Base-by-base conservation (phyloP, 2,113 vertebrate species). In the Ornithorhynchus anatinus region DNA sequence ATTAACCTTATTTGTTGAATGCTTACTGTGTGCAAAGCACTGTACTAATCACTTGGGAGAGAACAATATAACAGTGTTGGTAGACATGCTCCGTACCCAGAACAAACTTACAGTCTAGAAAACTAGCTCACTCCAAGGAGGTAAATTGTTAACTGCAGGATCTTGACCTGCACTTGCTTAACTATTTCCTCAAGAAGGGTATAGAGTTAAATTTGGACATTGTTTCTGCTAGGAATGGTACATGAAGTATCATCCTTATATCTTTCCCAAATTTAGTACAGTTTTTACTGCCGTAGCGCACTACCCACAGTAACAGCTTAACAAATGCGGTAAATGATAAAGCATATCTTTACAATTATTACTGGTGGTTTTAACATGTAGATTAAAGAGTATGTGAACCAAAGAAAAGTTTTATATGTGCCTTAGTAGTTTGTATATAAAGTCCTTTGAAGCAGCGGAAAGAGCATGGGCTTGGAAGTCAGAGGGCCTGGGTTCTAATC, bases 321-420 rank as follows among this genome's bases (percentile, higher is more conserved):
- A n/a, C n/a, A n/a, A n/a, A n/a, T n/a, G n/a, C n/a, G n/a, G n/a
- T n/a, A n/a, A n/a, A n/a, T n/a, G n/a, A n/a, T n/a, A n/a, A n/a
- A n/a, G 11, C 7, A 20, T 31, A 13, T 36, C 39, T 35, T 56
- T 59, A 29, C 13, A 71, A 19, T 39, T 29, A 3, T 43, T 61
- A 79, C 58, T 13, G 14, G 50, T 67, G 63, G 53, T 61, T 67
- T 37, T 63, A 33, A 31, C 19, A 43, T 43, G 22, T 63, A 65
- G 37, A 22, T 61, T 70, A 50, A 53, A 61, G 53, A 47, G 35
- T 65, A 15, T 3, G 6, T n/a, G 40, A 42, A 72, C 37, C 5
- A 17, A 31, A 25, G 60, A 66, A 56, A 58, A 56, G 33, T 22
- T 52, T 64, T 39, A 43, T 85, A 68, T 73, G 75, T 79, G 79